A percentile compares a stretch with the other conserved stretches of the same genome.
Evolutionary conservation across 2,888 invertebrate genomes (phyloP).

Genomic region (Drosophila subquinaria): DNA sequence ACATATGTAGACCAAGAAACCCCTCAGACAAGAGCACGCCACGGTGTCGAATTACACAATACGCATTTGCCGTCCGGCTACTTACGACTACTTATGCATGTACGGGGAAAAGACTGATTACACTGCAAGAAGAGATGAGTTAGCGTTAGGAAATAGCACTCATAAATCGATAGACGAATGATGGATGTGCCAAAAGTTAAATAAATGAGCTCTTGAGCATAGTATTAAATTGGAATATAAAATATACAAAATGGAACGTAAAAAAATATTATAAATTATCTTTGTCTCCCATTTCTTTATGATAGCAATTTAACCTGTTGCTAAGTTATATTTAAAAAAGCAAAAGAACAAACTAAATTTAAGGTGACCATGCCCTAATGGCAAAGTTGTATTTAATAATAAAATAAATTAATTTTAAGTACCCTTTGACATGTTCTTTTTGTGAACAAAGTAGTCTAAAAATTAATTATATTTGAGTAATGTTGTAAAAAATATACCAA

Average conservation of each 20-base stretch:
- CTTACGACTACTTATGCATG: slow-evolving; percentile 17
- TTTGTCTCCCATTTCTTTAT: too few species aligned
- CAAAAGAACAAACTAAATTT: too few species aligned
- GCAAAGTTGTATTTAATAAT: too few species aligned
- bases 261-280: too few species aligned
- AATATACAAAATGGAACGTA: too few species aligned
- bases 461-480: too few species aligned
- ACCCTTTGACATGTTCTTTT: too few species aligned
- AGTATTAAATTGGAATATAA: background rate
- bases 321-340: too few species aligned
- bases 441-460: too few species aligned
- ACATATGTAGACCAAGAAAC: slow-evolving; percentile 25
- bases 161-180: background rate
- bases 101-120: slow-evolving; percentile 7
- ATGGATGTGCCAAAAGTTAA: slow-evolving; percentile 7
- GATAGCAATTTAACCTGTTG: too few species aligned
- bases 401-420: too few species aligned
- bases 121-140: slow-evolving; percentile 37
- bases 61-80: slow-evolving; percentile 37
- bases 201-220: background rate
- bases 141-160: background rate
- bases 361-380: too few species aligned
- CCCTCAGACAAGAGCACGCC: slow-evolving; percentile 29
- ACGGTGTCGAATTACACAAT: slow-evolving; percentile 42
- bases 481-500: background rate